These are phyloP conservation scores for Nesidiocoris tenuis DNA, from an alignment of 2,888 invertebrate species.

Conservation along the genomic window DNA sequence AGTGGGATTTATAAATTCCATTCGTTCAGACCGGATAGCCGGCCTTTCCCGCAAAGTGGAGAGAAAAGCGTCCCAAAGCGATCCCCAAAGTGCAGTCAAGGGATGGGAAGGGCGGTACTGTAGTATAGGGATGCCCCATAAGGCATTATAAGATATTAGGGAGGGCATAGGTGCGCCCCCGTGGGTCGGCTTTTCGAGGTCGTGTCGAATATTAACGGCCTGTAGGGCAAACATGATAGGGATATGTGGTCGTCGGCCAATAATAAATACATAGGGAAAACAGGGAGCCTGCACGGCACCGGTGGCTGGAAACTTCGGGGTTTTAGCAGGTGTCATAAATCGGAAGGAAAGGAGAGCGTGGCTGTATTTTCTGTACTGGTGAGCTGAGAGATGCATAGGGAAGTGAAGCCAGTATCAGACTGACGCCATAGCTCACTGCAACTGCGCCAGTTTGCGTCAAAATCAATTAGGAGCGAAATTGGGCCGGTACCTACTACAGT, in stretches of 20 bases:
- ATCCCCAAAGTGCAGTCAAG: slow-evolving; percentile 38
- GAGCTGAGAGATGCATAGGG: neutral
- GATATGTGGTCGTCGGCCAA: slow-evolving; percentile 40
- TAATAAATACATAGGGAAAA: slow-evolving; percentile 40
- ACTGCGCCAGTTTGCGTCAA: no score
- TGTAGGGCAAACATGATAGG: slow-evolving; percentile 32
- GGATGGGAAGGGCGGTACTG: neutral
- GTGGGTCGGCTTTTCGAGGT: neutral
- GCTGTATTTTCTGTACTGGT: neutral
- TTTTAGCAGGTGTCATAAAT: slow-evolving; percentile 44
- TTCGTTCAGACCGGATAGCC: neutral
- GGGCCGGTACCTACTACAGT: no score
- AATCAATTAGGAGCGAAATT: no score
- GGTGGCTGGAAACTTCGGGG: slow-evolving; percentile 14
- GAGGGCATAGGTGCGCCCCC: slow-evolving; percentile 18
- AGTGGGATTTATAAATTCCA: slow-evolving; percentile 26
- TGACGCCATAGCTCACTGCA: neutral
- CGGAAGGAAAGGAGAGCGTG: slow-evolving; percentile 26
- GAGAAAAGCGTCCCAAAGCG: slow-evolving; percentile 33
- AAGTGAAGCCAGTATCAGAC: neutral
- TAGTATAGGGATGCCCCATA: slow-evolving; percentile 17
- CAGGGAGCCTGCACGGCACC: neutral
- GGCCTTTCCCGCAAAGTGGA: neutral
- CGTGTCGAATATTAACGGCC: slow-evolving; percentile 43
- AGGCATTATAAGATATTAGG: slow-evolving; percentile 43